Evolutionary conservation across 2,888 invertebrate genomes (phyloP).

Genomic region (Spisula subtruncata): DNA sequence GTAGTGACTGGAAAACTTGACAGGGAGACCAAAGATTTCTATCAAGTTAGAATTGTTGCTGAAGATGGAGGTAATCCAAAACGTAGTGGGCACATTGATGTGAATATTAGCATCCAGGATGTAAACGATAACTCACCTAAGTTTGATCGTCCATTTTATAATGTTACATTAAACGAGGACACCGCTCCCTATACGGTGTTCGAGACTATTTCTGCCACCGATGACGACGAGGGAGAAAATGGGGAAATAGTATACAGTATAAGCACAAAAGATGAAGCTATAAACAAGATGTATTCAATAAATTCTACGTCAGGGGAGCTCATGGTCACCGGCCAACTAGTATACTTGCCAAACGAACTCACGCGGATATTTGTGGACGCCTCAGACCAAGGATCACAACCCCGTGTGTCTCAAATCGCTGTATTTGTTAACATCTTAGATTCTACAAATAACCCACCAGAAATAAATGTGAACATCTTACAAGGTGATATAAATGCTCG

Average conservation of each 20-base stretch:
- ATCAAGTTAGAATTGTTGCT: constrained; percentile 76
- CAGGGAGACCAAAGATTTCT: constrained; percentile 75
- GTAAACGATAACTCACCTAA: constrained; percentile 78
- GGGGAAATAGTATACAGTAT: constrained; percentile 89
- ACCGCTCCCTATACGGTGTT: constrained; percentile 67
- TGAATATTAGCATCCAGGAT: constrained; percentile 75
- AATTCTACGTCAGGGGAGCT: constrained; percentile 78
- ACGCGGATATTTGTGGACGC: constrained; percentile 78
- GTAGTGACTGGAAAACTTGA: constrained; percentile 76
- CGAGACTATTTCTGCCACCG: constrained; percentile 92
- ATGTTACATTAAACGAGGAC: constrained; percentile 76
- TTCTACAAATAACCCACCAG: constrained; percentile 97
- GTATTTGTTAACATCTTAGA: constrained; percentile 90
- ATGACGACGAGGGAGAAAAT: constrained; percentile 94
- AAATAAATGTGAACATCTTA: constrained; percentile 86
- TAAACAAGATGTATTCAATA: constrained; percentile 74
- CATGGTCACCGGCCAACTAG: constrained; percentile 75
- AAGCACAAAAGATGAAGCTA: constrained; percentile 71
- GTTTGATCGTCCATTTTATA: constrained; percentile 75
- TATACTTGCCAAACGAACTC: constrained; percentile 74
- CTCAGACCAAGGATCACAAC: constrained; percentile 79
- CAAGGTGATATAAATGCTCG: constrained; percentile 73
- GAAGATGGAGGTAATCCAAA: constrained; percentile 77
- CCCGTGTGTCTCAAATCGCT: constrained; percentile 76
- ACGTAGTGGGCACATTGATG: constrained; percentile 69